Evolutionary conservation across 2,113 vertebrate species (phyloP).

Genomic region (Pteropus alecto): DNA sequence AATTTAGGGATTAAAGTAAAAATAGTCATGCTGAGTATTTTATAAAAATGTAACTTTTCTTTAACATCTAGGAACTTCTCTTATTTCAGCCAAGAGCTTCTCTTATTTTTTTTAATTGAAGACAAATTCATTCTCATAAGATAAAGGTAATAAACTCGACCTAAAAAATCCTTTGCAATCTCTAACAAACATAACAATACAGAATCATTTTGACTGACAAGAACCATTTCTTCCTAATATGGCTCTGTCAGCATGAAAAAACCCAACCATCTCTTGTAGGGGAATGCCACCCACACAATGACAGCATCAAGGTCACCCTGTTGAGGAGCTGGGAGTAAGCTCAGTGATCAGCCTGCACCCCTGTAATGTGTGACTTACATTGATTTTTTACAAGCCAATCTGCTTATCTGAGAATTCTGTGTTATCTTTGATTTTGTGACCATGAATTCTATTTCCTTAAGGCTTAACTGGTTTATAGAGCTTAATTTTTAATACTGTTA

Average conservation of each 20-base stretch:
- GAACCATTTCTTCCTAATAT: neutral
- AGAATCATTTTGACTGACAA: neutral
- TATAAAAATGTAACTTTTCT: slow-evolving; percentile 7
- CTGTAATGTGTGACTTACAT: neutral
- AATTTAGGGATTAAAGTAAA: slow-evolving; percentile 14
- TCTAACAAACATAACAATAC: neutral
- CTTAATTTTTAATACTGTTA: slow-evolving; percentile 67
- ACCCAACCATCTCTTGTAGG: too few species aligned
- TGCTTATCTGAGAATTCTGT: neutral
- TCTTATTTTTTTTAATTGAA: neutral
- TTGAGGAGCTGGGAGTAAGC: neutral
- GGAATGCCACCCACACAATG: accelerated
- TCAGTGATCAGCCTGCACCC: too few species aligned
- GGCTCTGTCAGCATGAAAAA: neutral
- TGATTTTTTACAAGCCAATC: neutral
- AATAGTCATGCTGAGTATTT: neutral
- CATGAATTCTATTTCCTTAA: neutral
- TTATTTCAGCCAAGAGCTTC: neutral
- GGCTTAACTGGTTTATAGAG: neutral
- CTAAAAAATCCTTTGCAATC: neutral
- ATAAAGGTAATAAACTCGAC: neutral
- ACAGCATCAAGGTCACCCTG: accelerated
- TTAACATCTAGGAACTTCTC: neutral
- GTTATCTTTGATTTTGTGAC: slow-evolving; percentile 1
- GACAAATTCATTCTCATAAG: neutral